Conservation (phyloP, 2,797 vertebrate species). For the Rhabdomys pumilio region DNA sequence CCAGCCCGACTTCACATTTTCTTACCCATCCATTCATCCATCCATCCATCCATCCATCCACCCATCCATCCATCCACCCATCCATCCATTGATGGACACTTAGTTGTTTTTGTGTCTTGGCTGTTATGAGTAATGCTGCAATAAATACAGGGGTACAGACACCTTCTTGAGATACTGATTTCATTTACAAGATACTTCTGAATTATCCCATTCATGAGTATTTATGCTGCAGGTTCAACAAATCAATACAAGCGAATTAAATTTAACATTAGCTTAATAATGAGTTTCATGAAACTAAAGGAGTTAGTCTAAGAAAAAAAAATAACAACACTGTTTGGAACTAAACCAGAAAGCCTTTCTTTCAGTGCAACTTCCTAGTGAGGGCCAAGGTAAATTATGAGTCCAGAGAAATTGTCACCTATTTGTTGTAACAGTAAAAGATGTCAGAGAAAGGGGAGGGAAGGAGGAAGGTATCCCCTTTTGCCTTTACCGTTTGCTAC, state of each 20-base stretch:
- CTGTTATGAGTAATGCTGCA: not conserved
- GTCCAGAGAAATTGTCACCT: conserved; percentile 54
- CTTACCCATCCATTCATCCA: not conserved
- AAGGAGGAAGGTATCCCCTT: not conserved
- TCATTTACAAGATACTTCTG: conserved; percentile 39
- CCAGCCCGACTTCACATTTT: not conserved
- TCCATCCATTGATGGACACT: not conserved
- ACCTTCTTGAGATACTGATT: conserved; percentile 15
- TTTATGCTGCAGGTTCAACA: conserved; percentile 59
- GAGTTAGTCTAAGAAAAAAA: conserved; percentile 30
- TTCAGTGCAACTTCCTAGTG: conserved; percentile 56
- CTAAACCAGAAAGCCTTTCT: conserved; percentile 43
- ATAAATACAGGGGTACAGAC: not conserved
- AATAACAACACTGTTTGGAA: conserved; percentile 27
- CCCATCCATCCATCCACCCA: not conserved
- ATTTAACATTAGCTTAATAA: conserved; percentile 68
- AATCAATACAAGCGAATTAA: conserved; percentile 71
- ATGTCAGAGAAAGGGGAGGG: not conserved
- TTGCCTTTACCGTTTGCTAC: conserved; percentile 63
- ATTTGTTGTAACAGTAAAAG: conserved; percentile 61
- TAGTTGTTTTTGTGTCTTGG: not conserved
- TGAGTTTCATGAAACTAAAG: conserved; percentile 63
- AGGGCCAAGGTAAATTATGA: conserved; percentile 61
- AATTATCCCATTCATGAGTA: conserved; percentile 47
- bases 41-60: not conserved